Percentiles rank a stretch among this genome's conserved stretches.
These are phyloP conservation scores for Hippocampus comes DNA, from an alignment of 2,113 vertebrate genomes.

Conservation along the genomic window DNA sequence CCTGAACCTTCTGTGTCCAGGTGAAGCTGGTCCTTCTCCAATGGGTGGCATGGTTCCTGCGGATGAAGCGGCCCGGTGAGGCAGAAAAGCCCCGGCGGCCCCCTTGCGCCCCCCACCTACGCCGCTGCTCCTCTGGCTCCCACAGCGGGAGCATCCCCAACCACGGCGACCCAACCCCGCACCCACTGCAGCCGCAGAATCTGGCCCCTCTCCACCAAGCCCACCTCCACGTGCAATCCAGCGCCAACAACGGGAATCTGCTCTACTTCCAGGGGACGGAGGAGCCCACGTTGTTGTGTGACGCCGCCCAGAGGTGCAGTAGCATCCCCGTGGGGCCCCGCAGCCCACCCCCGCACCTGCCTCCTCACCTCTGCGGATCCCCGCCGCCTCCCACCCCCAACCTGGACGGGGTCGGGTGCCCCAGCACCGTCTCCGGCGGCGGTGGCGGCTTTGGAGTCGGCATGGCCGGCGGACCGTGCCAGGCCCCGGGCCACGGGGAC, in stretches of 20 bases:
- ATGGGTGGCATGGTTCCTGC: constrained; percentile 79
- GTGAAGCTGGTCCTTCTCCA: constrained; percentile 74
- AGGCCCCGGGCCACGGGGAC: constrained; percentile 61
- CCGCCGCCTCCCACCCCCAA: constrained; percentile 61
- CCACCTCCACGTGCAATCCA: constrained; percentile 66
- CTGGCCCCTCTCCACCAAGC: constrained; percentile 62
- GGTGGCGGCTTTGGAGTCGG: constrained; percentile 76
- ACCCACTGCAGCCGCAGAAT: constrained; percentile 70
- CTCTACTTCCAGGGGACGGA: constrained; percentile 76
- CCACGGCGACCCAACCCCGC: constrained; percentile 53
- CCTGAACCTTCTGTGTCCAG: constrained; percentile 30
- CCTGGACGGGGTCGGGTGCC: constrained; percentile 67
- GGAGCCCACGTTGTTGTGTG: constrained; percentile 59
- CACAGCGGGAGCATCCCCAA: constrained; percentile 73
- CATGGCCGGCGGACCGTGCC: constrained; percentile 72
- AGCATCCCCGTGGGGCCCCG: constrained; percentile 56
- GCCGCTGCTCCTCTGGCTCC: constrained; percentile 73
- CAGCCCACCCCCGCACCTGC: constrained; percentile 83
- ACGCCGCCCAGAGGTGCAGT: constrained; percentile 63
- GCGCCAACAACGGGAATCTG: constrained; percentile 69
- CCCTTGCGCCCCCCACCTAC: constrained; percentile 71
- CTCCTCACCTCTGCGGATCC: constrained; percentile 71
- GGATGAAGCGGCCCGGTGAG: constrained; percentile 78
- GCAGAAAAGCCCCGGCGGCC: constrained; percentile 65
- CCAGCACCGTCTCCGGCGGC: constrained; percentile 73